Percentiles rank a stretch among this genome's conserved stretches.
Conservation (phyloP, 2,797 vertebrate genomes). For the Chrysocyon brachyurus region DNA sequence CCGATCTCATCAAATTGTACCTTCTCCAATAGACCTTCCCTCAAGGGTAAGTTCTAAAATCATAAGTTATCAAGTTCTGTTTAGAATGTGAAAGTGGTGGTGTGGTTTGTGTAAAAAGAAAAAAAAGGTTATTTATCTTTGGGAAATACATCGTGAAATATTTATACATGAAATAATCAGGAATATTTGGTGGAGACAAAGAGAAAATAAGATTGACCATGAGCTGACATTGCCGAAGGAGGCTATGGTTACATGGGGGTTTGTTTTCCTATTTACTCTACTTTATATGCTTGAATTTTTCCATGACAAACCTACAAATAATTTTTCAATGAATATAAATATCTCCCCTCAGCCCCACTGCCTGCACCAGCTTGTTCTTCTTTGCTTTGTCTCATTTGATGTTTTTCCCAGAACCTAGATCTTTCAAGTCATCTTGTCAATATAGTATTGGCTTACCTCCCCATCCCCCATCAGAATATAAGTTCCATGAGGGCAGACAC, state of each 20-base stretch:
- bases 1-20: neutral
- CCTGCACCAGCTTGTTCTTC: neutral
- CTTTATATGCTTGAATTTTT: neutral
- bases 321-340: neutral
- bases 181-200: neutral
- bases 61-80: neutral
- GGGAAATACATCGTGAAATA: neutral
- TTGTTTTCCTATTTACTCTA: neutral
- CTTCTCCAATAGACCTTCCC: neutral
- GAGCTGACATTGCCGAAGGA: neutral
- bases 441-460: neutral
- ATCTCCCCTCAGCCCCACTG: rapidly evolving
- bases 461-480: neutral
- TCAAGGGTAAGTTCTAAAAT: neutral
- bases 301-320: neutral
- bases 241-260: neutral
- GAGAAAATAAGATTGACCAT: neutral
- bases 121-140: neutral
- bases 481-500: neutral
- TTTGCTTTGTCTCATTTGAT: neutral
- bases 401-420: neutral
- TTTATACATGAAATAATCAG: conserved; percentile 5
- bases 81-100: neutral
- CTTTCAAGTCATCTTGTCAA: neutral
- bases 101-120: neutral